Base-by-base conservation (phyloP, 2,113 vertebrate species). In the Parotia lawesii region DNA sequence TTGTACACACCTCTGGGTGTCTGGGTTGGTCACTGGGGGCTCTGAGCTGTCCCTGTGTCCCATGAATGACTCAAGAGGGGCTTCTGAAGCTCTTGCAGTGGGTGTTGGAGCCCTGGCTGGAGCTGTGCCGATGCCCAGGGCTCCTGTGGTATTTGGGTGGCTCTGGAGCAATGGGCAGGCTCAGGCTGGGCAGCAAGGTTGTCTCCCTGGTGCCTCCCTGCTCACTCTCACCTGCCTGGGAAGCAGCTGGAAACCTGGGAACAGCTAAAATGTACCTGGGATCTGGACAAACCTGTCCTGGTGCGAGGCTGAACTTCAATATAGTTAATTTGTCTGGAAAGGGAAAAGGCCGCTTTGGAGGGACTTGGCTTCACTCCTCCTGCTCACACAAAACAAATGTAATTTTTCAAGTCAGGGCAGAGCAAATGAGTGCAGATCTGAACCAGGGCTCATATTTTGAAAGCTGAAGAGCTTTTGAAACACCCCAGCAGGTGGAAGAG, bases 211-310 rank as follows among this genome's bases (percentile, higher is more conserved):
- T 54, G 28, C 29, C 31, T 47, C 23, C 22, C 33, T 53, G 23
- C 38, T 82, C 1, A 0, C 45, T 21, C 35, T 65, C 64, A 28
- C 1, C 2, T 58, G 35, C 33, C n/a, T 65, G 33, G 56, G 47
- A 53, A 80, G 40, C 37, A 65, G 15, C 62, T 70, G 77, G 45
- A 64, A 76, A 33, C 15, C 60, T 93, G 58, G 33, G 74, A 90
- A 45, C 62, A 80, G 28, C 50, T 53, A 9, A 79, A 89, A 62
- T 50, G 11, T 8, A 4, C 24, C 47, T 25, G 27, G 65, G 74
- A 61, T 47, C 35, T 84, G 80, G 80, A 54, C 48, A 87, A 72
- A 94, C 89, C 87, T 48, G 84, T 87, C 60, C 73, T 80, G 25
- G 15, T 2, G 17, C 35, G 35, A 33, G 65, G 51, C 57, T 81